These are phyloP conservation scores for Bambusicola thoracicus DNA, from an alignment of 2,113 vertebrate species.

Conservation along the genomic window DNA sequence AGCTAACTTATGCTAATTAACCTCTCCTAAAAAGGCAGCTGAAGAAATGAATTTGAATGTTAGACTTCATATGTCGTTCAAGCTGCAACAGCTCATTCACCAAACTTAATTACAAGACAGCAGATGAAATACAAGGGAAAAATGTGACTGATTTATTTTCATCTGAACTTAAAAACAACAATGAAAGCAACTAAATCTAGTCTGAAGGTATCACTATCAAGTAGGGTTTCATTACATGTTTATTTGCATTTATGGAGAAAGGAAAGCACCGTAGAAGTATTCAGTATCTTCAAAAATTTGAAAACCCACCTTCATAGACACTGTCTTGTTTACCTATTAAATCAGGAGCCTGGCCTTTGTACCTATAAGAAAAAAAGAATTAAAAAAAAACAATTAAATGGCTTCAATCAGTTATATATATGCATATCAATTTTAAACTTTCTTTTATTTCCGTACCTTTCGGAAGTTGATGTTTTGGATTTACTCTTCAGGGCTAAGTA, in stretches of 20 bases:
- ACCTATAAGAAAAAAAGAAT: constrained; percentile 77
- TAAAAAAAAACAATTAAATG: not conserved
- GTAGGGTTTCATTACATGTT: not conserved
- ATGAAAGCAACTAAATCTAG: not conserved
- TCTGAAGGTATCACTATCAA: not conserved
- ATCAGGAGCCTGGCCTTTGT: constrained; percentile 96
- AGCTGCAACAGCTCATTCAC: not conserved
- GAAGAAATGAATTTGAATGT: not conserved
- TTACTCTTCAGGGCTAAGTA: constrained; percentile 94
- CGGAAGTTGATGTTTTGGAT: constrained; percentile 85
- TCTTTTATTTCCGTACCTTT: constrained; percentile 81
- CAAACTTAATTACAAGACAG: not conserved
- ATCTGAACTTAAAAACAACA: not conserved
- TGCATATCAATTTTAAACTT: not conserved
- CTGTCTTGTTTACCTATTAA: constrained; percentile 98
- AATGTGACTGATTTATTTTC: not conserved
- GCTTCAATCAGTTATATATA: not conserved
- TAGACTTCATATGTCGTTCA: not conserved
- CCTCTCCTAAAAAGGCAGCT: not conserved
- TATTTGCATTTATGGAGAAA: not conserved
- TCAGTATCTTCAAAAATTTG: not conserved
- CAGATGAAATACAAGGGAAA: not conserved
- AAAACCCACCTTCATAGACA: constrained; percentile 93
- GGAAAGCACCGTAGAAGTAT: not conserved
- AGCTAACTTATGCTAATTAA: not conserved